Percentiles rank a stretch among this genome's conserved stretches.
Evolutionary conservation across 2,797 vertebrate species (phyloP).

Genomic region (Champsocephalus gunnari): DNA sequence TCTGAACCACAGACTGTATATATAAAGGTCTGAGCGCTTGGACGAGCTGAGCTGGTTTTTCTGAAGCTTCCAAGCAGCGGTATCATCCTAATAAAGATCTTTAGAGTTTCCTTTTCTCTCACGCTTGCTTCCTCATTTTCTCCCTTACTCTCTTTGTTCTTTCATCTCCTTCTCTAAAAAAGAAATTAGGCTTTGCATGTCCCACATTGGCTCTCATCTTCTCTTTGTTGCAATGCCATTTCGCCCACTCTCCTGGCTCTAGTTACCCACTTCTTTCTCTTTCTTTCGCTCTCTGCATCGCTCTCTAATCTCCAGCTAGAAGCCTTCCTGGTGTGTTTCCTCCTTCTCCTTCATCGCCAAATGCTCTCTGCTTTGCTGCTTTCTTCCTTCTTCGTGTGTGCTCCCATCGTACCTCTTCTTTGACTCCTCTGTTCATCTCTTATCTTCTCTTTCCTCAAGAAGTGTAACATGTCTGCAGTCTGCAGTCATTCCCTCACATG

Average conservation of each 20-base stretch:
- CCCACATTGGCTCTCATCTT: slow-evolving; percentile 50
- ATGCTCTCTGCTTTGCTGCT: slow-evolving; percentile 32
- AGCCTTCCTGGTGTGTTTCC: slow-evolving; percentile 66
- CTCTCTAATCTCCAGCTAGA: slow-evolving; percentile 75
- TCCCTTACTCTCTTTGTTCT: slow-evolving; percentile 53
- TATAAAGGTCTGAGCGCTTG: slow-evolving; percentile 38
- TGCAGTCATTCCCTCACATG: slow-evolving; percentile 47
- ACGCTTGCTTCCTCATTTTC: neutral
- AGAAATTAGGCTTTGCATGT: slow-evolving; percentile 48
- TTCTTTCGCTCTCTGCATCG: slow-evolving; percentile 49
- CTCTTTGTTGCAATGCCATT: slow-evolving; percentile 48
- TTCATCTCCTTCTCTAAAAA: slow-evolving; percentile 32
- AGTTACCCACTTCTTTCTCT: slow-evolving; percentile 63
- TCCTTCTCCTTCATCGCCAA: slow-evolving; percentile 50
- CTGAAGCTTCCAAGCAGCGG: slow-evolving; percentile 19
- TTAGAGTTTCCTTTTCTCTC: slow-evolving; percentile 55
- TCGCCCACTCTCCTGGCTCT: slow-evolving; percentile 69
- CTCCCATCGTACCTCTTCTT: slow-evolving; percentile 15
- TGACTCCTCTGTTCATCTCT: slow-evolving; percentile 25
- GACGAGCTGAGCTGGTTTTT: slow-evolving; percentile 45
- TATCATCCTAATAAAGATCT: slow-evolving; percentile 70
- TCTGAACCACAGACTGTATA: slow-evolving; percentile 12
- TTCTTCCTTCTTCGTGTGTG: neutral
- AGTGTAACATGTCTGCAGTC: slow-evolving; percentile 43
- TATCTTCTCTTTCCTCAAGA: slow-evolving; percentile 49